A percentile compares a stretch with the other conserved stretches of the same genome.
These are phyloP conservation scores for Drosophila nigricruria DNA, from an alignment of 2,888 invertebrate genomes.

Conservation along the genomic window DNA sequence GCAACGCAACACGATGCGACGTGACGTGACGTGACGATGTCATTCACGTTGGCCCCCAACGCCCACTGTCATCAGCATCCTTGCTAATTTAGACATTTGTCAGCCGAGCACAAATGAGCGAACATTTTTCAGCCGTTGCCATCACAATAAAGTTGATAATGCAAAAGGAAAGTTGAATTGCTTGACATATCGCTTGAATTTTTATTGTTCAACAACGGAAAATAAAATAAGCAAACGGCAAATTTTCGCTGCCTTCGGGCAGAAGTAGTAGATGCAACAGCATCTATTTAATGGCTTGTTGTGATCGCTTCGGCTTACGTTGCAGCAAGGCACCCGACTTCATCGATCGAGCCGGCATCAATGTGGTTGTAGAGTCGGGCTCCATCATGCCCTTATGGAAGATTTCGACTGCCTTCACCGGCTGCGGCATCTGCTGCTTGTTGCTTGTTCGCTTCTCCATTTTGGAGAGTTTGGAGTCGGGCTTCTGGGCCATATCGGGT, in stretches of 20 bases:
- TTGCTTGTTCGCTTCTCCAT: constrained; percentile 3
- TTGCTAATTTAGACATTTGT: constrained; percentile 77
- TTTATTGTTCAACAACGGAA: neutral
- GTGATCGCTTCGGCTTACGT: constrained; percentile 33
- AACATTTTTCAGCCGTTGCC: constrained; percentile 51
- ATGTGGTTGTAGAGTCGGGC: constrained; percentile 32
- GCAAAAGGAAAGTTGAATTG: neutral
- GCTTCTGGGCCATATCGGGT: neutral
- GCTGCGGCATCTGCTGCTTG: constrained; percentile 13
- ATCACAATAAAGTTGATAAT: neutral
- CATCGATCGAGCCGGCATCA: constrained; percentile 22
- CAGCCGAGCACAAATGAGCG: constrained; percentile 63
- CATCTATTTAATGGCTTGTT: constrained; percentile 20
- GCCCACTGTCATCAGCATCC: constrained; percentile 11
- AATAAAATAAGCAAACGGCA: constrained; percentile 24
- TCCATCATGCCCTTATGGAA: constrained; percentile 7
- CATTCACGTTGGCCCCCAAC: constrained; percentile 14
- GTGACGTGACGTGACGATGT: constrained; percentile 49
- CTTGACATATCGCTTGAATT: constrained; percentile 13
- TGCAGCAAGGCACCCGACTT: constrained; percentile 2
- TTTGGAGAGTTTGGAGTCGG: constrained; percentile 7
- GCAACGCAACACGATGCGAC: constrained; percentile 32
- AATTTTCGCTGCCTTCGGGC: constrained; percentile 33
- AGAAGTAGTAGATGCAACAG: neutral
- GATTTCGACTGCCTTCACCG: neutral